Percentiles rank a stretch among this genome's conserved stretches.
Evolutionary conservation across 2,888 invertebrate species (phyloP).

Genomic region (Hyalella azteca): DNA sequence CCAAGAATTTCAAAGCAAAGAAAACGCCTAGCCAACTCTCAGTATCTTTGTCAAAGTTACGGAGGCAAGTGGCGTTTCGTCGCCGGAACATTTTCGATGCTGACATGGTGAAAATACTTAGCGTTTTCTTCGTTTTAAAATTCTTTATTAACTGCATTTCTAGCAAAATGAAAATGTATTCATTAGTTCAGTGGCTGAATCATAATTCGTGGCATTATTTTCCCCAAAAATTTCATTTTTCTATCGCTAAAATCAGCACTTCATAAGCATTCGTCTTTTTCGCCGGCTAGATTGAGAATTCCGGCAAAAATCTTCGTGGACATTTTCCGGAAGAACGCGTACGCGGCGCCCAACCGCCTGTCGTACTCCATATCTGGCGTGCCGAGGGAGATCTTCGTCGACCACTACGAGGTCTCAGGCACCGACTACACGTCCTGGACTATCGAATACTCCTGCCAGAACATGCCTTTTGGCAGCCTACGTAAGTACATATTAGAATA

Average conservation of each 20-base stretch:
- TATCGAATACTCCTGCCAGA: conserved; percentile 49
- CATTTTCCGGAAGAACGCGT: conserved; percentile 42
- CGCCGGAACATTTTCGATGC: too few species aligned
- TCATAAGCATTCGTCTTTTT: too few species aligned
- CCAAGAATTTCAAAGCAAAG: too few species aligned
- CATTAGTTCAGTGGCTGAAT: too few species aligned
- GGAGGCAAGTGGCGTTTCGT: too few species aligned
- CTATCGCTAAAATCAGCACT: background rate
- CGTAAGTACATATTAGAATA: too few species aligned
- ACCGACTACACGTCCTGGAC: conserved; percentile 56
- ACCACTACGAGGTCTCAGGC: conserved; percentile 51
- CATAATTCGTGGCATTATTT: background rate
- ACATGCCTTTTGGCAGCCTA: conserved; percentile 40
- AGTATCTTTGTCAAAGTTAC: too few species aligned
- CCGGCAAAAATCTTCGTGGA: conserved; percentile 43
- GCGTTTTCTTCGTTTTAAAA: too few species aligned
- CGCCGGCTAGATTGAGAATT: conserved; percentile 25
- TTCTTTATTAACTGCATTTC: too few species aligned
- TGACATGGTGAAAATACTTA: too few species aligned
- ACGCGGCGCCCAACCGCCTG: conserved; percentile 46
- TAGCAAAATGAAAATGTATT: too few species aligned
- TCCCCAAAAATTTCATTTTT: background rate
- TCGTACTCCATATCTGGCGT: conserved; percentile 49
- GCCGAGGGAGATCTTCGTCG: conserved; percentile 33
- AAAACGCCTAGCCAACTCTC: too few species aligned